These are phyloP conservation scores for Calliphora vomitoria DNA, from an alignment of 2,888 invertebrate species.

Conservation along the genomic window DNA sequence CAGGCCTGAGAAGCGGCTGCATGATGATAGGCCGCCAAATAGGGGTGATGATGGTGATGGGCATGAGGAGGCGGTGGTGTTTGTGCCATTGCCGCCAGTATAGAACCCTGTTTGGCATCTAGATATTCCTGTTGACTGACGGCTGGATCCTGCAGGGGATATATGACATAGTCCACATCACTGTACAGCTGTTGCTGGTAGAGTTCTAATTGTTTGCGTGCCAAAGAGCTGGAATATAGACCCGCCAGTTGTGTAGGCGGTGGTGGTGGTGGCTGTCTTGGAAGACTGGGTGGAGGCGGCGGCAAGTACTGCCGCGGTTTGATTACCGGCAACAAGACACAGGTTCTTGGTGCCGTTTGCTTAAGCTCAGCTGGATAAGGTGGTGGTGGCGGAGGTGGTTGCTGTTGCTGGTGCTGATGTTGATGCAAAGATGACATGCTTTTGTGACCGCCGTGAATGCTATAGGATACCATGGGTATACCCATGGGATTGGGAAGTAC, in stretches of 20 bases:
- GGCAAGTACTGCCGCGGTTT: conserved; percentile 87
- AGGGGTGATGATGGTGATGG: conserved; percentile 82
- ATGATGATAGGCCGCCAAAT: conserved; percentile 82
- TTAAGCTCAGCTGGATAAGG: conserved; percentile 85
- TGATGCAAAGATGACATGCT: conserved; percentile 86
- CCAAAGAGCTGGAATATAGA: conserved; percentile 89
- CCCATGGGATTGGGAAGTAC: conserved; percentile 81
- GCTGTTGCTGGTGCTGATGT: conserved; percentile 74
- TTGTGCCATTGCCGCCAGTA: conserved; percentile 89
- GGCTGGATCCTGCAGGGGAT: conserved; percentile 94
- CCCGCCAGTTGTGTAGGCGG: conserved; percentile 90
- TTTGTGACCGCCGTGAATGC: conserved; percentile 87
- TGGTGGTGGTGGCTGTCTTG: conserved; percentile 87
- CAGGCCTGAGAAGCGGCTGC: conserved; percentile 82
- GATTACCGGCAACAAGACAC: conserved; percentile 87
- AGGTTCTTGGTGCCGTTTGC: conserved; percentile 85
- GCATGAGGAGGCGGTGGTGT: conserved; percentile 86
- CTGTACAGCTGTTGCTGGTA: conserved; percentile 96
- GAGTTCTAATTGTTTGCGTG: conserved; percentile 92
- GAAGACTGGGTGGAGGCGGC: conserved; percentile 89
- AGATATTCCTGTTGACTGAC: conserved; percentile 96
- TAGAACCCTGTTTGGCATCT: conserved; percentile 90
- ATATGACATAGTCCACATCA: conserved; percentile 96
- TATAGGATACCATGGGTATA: conserved; percentile 85
- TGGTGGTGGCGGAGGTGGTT: conserved; percentile 82